Base-by-base conservation (phyloP, 2,797 vertebrate genomes). In the Momotus momota region DNA sequence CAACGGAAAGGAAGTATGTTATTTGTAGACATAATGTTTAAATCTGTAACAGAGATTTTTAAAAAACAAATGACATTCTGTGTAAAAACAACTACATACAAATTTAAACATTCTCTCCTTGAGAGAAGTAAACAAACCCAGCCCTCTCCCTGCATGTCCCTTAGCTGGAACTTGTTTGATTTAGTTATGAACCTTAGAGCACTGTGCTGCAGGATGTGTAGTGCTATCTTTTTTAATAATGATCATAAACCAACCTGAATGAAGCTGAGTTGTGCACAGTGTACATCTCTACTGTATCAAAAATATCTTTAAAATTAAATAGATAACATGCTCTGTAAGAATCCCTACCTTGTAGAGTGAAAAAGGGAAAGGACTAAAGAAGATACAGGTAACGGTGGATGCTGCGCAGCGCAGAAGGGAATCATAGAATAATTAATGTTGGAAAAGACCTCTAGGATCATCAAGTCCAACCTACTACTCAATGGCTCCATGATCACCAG, bases 101-200 rank as follows among this genome's bases (percentile, higher is more conserved):
- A 85, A 79, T 54, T 43, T 84, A 40, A 71, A 73, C 22, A 66
- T 62, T 75, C 22, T 65, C 14, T 89, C 10, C 49, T 73, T 75
- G 66, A 90, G 71, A 74, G 31, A 86, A 90, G 31, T 41, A 80
- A 93, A 67, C 58, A 83, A 88, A 90, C 23, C 12, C 31, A 81
- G 15, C 49, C 38, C 7, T 21, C 18, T 78, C n/a, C 12, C 31
- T 70, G 25, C 13, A 7, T 41, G 22, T 91, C 31, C 40, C 55
- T 86, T 38, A 40, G 23, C 51, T 78, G 12, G 40, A 61, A 41
- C 14, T 74, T 49, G 0, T 74, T 72, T 88, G 45, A 87, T 69
- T 78, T 83, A 43, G 25, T 87, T 86, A 38, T 41, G 75, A 72
- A 48, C 21, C 31, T 62, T 61, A 45, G 19, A 90, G 35, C 26